Percentiles rank a stretch among this genome's conserved stretches.
These are phyloP conservation scores for Gari tellinella DNA, from an alignment of 2,888 invertebrate genomes.

Conservation along the genomic window DNA sequence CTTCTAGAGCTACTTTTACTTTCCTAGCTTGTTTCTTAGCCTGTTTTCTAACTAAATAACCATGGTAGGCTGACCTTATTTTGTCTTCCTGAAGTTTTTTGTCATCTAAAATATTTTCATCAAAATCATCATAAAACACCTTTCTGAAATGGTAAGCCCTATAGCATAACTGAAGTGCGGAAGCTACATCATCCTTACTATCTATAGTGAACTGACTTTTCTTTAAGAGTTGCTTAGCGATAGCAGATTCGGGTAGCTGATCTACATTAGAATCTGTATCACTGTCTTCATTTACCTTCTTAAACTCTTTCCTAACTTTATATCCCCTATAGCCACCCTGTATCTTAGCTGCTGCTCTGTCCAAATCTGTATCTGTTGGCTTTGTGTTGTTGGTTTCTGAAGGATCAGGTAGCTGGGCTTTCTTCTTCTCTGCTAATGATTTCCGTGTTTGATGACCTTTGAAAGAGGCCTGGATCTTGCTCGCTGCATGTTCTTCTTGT, in stretches of 20 bases:
- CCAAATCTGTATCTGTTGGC: constrained; percentile 15
- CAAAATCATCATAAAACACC: neutral
- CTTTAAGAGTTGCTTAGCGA: constrained; percentile 27
- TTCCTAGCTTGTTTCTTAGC: neutral
- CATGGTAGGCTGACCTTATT: constrained; percentile 24
- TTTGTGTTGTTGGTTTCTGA: constrained; percentile 10
- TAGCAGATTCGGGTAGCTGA: constrained; percentile 48
- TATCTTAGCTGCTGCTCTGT: constrained; percentile 53
- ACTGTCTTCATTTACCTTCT: constrained; percentile 42
- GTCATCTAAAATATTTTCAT: too few relatives aligned
- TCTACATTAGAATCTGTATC: constrained; percentile 31
- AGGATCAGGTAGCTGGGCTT: constrained; percentile 41
- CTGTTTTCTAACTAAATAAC: constrained; percentile 20
- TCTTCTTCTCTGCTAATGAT: constrained; percentile 9
- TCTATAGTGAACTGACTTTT: constrained; percentile 33
- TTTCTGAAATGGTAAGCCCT: constrained; percentile 31
- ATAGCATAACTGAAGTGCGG: constrained; percentile 36
- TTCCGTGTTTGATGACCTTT: constrained; percentile 44
- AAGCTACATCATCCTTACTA: constrained; percentile 5
- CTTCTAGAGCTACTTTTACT: neutral
- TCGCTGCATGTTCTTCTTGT: constrained; percentile 34
- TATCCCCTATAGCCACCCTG: constrained; percentile 54
- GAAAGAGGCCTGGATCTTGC: constrained; percentile 53
- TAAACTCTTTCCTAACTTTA: constrained; percentile 47
- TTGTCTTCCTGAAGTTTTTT: constrained; percentile 2